phyloP scores from a whole-genome alignment of 2,797 vertebrate species.

The Heterohyrax brucei region DNA sequence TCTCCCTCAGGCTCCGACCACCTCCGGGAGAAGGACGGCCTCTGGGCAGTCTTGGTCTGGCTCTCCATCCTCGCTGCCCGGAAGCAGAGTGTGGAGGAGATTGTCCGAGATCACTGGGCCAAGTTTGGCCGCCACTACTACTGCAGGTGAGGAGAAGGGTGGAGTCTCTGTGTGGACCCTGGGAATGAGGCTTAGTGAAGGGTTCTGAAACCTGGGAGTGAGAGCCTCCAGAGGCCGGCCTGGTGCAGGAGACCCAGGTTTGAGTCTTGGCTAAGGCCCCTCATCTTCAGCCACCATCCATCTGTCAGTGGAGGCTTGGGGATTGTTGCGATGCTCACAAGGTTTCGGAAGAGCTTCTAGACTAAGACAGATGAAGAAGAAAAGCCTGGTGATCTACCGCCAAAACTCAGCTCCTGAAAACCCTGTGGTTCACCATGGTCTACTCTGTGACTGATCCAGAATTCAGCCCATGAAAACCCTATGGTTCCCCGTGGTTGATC shows the following conservation, averaged over 20 bases:
- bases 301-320: no score
- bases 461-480: no score
- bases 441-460: no score
- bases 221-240: not conserved
- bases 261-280: not conserved
- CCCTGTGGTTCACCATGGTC: no score
- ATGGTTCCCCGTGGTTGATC: no score
- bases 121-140: slow-evolving; percentile 98
- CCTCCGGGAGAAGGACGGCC: slow-evolving; percentile 98
- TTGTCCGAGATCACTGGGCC: slow-evolving; percentile 97
- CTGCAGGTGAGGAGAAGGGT: slow-evolving; percentile 94
- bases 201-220: not conserved
- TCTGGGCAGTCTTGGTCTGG: slow-evolving; percentile 99
- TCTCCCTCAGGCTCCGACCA: slow-evolving; percentile 96
- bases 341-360: no score
- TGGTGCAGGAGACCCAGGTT: not conserved
- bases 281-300: not conserved
- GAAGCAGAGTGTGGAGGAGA: slow-evolving; percentile 97
- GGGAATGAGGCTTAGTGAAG: not conserved
- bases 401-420: no score
- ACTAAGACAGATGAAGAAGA: no score
- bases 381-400: no score
- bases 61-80: slow-evolving; percentile 96
- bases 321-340: no score
- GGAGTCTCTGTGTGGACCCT: not conserved